Percentiles rank a stretch among this genome's conserved stretches.
These are phyloP conservation scores for Cephalotes varians DNA, from an alignment of 2,888 invertebrate species.

Conservation along the genomic window DNA sequence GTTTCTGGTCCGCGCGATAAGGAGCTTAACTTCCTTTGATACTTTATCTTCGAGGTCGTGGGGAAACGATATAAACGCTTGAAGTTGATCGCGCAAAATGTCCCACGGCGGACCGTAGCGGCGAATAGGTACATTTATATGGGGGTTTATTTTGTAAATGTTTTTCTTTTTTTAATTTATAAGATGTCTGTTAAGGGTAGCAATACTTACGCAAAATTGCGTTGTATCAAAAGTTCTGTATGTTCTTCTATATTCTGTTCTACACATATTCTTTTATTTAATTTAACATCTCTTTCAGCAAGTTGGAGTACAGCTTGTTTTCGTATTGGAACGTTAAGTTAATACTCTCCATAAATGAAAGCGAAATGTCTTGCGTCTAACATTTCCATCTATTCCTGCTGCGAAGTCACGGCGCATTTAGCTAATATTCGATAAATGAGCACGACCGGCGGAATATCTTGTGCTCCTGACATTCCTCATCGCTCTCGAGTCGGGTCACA, in stretches of 20 bases:
- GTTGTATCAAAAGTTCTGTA: background rate
- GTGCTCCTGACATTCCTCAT: background rate
- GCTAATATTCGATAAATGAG: slow-evolving; percentile 42
- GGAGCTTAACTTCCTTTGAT: slow-evolving; percentile 50
- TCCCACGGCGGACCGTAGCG: background rate
- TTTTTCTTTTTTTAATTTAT: slow-evolving; percentile 4
- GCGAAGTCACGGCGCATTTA: slow-evolving; percentile 30
- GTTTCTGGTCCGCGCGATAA: slow-evolving; percentile 48
- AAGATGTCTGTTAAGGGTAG: background rate
- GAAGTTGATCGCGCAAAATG: slow-evolving; percentile 38
- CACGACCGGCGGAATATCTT: background rate
- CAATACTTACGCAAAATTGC: background rate
- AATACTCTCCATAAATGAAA: slow-evolving; percentile 16
- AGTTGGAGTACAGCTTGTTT: slow-evolving; percentile 1
- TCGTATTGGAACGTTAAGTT: background rate
- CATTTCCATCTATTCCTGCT: background rate
- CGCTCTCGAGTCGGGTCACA: slow-evolving; percentile 13
- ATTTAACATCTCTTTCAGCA: background rate
- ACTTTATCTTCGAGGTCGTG: slow-evolving; percentile 44
- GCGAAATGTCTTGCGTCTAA: slow-evolving; percentile 3
- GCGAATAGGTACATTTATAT: background rate
- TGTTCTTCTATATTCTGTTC: background rate
- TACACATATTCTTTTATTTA: background rate
- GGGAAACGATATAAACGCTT: slow-evolving; percentile 20
- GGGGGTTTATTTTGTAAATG: background rate